phyloP scores from a whole-genome alignment of 2,888 invertebrate species.

The Isotomurus palustris region DNA sequence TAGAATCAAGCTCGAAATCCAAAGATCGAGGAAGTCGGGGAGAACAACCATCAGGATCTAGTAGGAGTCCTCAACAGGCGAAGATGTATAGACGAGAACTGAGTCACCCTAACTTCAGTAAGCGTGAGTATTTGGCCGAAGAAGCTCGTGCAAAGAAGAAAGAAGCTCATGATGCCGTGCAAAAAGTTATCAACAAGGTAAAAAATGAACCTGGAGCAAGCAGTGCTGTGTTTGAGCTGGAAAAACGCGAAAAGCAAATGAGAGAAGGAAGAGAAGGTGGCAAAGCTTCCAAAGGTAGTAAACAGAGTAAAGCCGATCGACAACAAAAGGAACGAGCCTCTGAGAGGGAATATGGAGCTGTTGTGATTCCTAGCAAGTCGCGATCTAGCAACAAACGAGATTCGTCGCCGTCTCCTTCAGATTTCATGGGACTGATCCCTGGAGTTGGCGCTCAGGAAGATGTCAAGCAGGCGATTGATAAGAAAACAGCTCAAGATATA shows the following conservation, averaged over 20 bases:
- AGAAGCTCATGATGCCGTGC: no score
- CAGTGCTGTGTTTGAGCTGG: slow-evolving; percentile 39
- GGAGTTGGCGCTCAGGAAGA: slow-evolving; percentile 21
- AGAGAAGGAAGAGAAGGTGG: slow-evolving; percentile 21
- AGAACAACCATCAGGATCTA: no score
- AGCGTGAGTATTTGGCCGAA: no score
- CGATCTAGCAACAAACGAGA: slow-evolving; percentile 4
- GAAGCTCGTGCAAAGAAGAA: no score
- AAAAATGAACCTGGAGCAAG: slow-evolving; percentile 10
- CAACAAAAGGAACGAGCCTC: slow-evolving; percentile 9
- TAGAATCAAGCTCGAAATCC: no score
- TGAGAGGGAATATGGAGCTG: slow-evolving; percentile 20
- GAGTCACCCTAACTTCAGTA: no score
- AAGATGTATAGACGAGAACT: no score
- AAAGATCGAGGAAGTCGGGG: no score
- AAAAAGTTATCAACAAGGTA: neutral
- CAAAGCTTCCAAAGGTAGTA: no score
- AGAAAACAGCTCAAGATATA: slow-evolving; percentile 81
- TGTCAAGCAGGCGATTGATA: slow-evolving; percentile 61
- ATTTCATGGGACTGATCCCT: neutral
- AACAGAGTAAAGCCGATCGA: neutral
- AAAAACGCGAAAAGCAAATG: slow-evolving; percentile 24
- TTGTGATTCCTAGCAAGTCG: slow-evolving; percentile 17
- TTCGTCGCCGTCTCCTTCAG: slow-evolving; percentile 7
- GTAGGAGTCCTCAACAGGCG: no score